Evolutionary conservation across 2,888 invertebrate genomes (phyloP).

Genomic region (Alentia gelatinosa): DNA sequence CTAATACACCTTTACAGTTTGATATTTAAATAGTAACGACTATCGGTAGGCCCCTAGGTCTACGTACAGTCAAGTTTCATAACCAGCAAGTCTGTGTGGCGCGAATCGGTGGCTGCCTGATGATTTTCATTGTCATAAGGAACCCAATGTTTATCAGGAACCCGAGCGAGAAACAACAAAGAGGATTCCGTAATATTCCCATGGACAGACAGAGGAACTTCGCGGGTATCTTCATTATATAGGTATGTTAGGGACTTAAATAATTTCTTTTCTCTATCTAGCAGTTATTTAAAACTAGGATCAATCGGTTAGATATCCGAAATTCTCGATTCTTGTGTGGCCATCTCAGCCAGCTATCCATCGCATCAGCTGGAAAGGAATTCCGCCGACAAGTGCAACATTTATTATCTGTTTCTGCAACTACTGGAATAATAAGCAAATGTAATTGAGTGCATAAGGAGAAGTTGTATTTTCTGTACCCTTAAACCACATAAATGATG

Average conservation of each 20-base stretch:
- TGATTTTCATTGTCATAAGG: not conserved
- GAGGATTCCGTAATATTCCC: not conserved
- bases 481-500: no score
- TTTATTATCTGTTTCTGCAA: not conserved
- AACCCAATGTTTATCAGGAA: constrained; percentile 26
- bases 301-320: not conserved
- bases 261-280: not conserved
- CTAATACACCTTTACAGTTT: no score
- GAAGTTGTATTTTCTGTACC: no score
- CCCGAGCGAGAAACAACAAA: not conserved
- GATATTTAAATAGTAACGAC: no score
- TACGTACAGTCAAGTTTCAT: no score
- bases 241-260: not conserved
- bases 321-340: not conserved
- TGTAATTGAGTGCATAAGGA: not conserved
- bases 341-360: not conserved
- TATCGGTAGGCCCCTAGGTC: no score
- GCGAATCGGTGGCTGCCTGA: no score
- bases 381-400: not conserved
- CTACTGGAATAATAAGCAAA: not conserved
- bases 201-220: constrained; percentile 2
- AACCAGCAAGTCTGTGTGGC: no score
- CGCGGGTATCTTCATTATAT: not conserved
- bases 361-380: constrained; percentile 24
- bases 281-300: not conserved